Evolutionary conservation across 1,140 invertebrate genomes (phyloP), one percentile per base, ranked within the genome.

Genomic region (Homalodisca vitripennis): DNA sequence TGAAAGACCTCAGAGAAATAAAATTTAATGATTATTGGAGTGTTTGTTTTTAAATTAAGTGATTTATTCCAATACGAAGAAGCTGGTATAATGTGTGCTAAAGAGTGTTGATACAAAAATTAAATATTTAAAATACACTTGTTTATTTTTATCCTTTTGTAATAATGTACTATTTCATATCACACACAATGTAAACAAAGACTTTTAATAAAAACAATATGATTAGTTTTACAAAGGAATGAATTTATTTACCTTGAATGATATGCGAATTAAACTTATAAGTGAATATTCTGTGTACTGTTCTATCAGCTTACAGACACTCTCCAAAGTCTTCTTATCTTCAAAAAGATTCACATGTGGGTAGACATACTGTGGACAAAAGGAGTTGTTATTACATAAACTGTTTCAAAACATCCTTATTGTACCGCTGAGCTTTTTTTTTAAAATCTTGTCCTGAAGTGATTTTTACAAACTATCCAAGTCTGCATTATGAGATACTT

Each of bases 351-450:
- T 73, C 0, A 71, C 29, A 65, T 75, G 48, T 12, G 67, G 51
- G 57, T 75, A 75, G 22, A 76, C 71, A 69, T 72, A 64, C 70
- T 75, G 67, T 62, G 75, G 70, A 41, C 65, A 24, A 31, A 55
- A 32, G 55, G 64, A 55, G 22, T 34, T 60, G n/a, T 60, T n/a
- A 14, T 24, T 63, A 12, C 27, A 34, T 46, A 53, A 41, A 0
- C 48, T 31, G 31, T 60, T 51, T 30, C 60, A 14, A 34, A 64
- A 55, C 41, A 41, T 34, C 27, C 51, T 31, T 22, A 65, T 30
- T 24, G 32, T 29, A 34, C 48, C 17, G 32, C 22, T 1, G 1
- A 67, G 26, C 3, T 30, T 10, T 17, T 20, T 14, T 55, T 67
- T 29, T 26, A 30, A 63, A 34, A 29, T 10, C 10, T 14, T 26